Conservation (phyloP, 2,113 vertebrate genomes). For the Malaclemys terrapin region DNA sequence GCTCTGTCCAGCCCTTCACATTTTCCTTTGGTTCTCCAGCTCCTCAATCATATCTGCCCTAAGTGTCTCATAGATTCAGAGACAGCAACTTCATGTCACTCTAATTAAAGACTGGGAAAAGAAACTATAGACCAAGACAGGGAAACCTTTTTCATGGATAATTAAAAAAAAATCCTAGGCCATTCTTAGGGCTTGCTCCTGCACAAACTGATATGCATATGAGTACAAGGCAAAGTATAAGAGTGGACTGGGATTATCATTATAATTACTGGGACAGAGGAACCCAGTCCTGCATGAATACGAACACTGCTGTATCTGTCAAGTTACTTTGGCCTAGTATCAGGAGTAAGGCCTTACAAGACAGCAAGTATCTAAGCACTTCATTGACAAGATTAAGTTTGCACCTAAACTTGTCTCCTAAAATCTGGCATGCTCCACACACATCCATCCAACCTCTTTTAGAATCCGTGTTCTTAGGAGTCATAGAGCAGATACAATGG, state of each 20-base stretch:
- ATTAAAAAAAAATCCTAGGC: background rate
- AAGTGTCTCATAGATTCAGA: background rate
- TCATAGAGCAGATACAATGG: background rate
- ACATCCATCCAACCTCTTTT: background rate
- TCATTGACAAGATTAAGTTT: background rate
- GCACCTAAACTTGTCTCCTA: background rate
- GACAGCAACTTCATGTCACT: background rate
- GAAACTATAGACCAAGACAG: slow-evolving; percentile 2
- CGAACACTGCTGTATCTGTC: fast-evolving
- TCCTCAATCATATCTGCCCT: slow-evolving; percentile 27
- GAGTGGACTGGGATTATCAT: background rate
- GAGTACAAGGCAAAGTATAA: background rate
- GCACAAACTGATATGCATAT: background rate
- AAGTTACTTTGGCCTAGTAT: background rate
- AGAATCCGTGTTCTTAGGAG: background rate
- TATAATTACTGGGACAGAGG: background rate
- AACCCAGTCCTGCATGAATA: background rate
- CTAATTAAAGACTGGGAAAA: background rate
- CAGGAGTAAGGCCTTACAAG: background rate
- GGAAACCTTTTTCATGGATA: background rate
- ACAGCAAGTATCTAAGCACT: background rate
- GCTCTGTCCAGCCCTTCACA: slow-evolving; percentile 37
- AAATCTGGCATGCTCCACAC: background rate
- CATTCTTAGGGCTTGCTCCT: background rate
- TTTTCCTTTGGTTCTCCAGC: slow-evolving; percentile 38